Evolutionary conservation across 2,888 invertebrate species (phyloP).

Genomic region (Oscheius sp.): DNA sequence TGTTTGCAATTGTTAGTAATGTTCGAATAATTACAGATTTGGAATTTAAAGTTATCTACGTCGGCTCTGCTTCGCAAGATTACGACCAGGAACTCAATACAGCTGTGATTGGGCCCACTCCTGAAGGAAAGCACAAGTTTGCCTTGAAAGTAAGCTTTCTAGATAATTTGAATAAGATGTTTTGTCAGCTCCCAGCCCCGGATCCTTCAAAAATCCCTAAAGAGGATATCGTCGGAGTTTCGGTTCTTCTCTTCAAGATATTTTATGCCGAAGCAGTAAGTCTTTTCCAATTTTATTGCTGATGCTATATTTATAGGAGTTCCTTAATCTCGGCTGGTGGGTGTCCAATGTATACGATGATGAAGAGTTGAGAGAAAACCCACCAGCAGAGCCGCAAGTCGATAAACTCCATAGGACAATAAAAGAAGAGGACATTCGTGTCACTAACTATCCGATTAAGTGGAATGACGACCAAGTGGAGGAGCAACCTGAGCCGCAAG

Average conservation of each 20-base stretch:
- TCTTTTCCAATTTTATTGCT: not conserved
- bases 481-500: constrained; percentile 33
- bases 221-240: constrained; percentile 96
- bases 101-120: constrained; percentile 96
- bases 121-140: constrained; percentile 93
- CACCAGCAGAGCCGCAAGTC: constrained; percentile 89
- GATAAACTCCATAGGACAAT: constrained; percentile 77
- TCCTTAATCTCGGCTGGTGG: constrained; percentile 96
- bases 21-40: constrained; percentile 82
- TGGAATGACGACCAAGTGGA: constrained; percentile 73
- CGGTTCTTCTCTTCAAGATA: constrained; percentile 92
- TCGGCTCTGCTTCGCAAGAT: constrained; percentile 79
- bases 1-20: not conserved
- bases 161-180: no score
- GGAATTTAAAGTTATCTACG: constrained; percentile 99
- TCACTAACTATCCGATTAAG: constrained; percentile 74
- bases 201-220: constrained; percentile 91
- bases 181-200: constrained; percentile 88
- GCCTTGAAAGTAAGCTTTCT: constrained; percentile 84
- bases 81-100: constrained; percentile 96
- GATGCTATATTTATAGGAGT: constrained; percentile 77
- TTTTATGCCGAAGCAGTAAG: constrained; percentile 62
- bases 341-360: constrained; percentile 96
- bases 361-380: constrained; percentile 89
- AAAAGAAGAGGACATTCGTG: constrained; percentile 72